These are phyloP conservation scores for Addax nasomaculatus DNA, from an alignment of 2,113 vertebrate genomes.

Conservation along the genomic window DNA sequence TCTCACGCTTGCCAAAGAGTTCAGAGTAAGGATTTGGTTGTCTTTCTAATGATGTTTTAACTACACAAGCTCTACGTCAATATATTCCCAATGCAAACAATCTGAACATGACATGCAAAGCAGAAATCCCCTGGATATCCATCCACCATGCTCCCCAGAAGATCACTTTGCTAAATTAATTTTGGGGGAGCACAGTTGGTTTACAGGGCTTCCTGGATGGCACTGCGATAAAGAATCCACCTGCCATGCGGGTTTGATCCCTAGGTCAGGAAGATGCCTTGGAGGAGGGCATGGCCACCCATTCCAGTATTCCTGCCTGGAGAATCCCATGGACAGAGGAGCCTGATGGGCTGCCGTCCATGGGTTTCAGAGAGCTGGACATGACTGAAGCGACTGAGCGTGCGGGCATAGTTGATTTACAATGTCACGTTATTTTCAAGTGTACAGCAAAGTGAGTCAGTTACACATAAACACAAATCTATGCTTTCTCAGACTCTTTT, in stretches of 20 bases:
- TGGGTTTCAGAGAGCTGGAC: background rate
- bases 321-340: background rate
- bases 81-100: background rate
- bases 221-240: fast-evolving
- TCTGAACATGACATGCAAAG: background rate
- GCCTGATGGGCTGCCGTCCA: background rate
- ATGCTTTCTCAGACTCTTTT: background rate
- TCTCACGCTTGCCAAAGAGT: background rate
- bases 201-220: background rate
- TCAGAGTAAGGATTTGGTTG: background rate
- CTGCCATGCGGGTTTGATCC: background rate
- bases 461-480: background rate
- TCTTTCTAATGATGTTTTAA: background rate
- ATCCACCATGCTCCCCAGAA: background rate
- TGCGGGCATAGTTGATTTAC: background rate
- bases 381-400: background rate
- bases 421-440: too few relatives aligned
- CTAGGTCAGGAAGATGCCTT: background rate
- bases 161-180: background rate
- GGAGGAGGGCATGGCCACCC: background rate
- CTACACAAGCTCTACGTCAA: background rate
- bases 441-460: background rate
- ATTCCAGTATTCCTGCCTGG: background rate
- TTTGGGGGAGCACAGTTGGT: background rate
- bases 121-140: background rate